These are phyloP conservation scores for Drosophila heteroneura DNA, from an alignment of 2,888 invertebrate genomes.

Conservation along the genomic window DNA sequence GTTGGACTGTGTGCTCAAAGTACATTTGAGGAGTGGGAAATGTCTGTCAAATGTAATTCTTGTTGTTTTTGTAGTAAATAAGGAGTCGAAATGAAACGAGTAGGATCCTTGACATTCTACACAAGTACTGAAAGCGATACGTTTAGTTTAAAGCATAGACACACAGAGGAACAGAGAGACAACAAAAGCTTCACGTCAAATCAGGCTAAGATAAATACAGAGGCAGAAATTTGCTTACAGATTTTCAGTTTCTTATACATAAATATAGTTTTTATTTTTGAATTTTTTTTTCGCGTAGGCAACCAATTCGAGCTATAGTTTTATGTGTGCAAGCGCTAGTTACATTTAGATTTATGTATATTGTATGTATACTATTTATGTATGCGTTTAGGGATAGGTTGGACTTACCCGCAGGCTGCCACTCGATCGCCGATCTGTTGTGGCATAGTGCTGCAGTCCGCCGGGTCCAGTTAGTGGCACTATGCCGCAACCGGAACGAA, in stretches of 20 bases:
- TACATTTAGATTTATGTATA: constrained; percentile 26
- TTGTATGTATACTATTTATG: constrained; percentile 4
- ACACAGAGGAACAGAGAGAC: constrained; percentile 66
- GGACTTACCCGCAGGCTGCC: constrained; percentile 85
- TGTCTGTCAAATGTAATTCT: constrained; percentile 20
- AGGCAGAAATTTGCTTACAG: constrained; percentile 33
- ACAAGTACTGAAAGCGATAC: constrained; percentile 45
- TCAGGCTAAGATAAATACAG: constrained; percentile 63
- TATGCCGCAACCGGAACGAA: constrained; percentile 85
- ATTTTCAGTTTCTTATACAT: constrained; percentile 13
- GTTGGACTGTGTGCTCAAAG: constrained; percentile 59
- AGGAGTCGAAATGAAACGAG: constrained; percentile 10
- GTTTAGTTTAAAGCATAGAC: constrained; percentile 27
- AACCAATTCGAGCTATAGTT: constrained; percentile 39
- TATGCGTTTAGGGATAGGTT: constrained; percentile 7
- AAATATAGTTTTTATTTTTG: not conserved
- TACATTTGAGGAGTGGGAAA: constrained; percentile 35
- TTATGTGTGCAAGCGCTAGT: constrained; percentile 52
- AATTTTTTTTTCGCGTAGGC: constrained; percentile 24
- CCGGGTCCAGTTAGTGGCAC: constrained; percentile 85
- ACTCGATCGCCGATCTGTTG: constrained; percentile 85
- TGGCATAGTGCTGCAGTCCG: constrained; percentile 85
- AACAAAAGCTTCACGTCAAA: constrained; percentile 84
- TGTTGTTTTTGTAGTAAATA: constrained; percentile 4
- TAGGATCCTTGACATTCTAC: constrained; percentile 38